Evolutionary conservation across 2,797 vertebrate genomes (phyloP).

Genomic region (Argya squamiceps): DNA sequence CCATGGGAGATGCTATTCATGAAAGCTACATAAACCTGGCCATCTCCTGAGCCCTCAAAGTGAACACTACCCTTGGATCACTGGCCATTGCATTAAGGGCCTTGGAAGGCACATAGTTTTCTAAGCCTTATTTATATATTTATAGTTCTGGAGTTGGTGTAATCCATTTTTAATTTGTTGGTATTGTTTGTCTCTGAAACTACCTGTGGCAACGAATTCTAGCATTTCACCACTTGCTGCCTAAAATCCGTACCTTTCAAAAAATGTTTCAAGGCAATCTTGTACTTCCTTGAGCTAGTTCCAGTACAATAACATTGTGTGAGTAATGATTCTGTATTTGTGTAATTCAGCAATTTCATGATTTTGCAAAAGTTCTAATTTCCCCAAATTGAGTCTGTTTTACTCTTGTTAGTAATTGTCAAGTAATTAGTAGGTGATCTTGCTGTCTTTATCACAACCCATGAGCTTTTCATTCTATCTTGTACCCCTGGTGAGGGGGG

Average conservation of each 20-base stretch:
- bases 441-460: not conserved
- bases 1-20: not conserved
- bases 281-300: not conserved
- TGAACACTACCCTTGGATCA: accelerated
- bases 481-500: not conserved
- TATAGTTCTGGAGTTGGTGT: not conserved
- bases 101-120: not conserved
- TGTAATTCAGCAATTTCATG: not conserved
- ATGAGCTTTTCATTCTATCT: not conserved
- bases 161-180: not conserved
- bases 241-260: not conserved
- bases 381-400: not conserved
- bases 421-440: not conserved
- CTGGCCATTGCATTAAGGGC: not conserved
- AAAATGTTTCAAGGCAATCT: not conserved
- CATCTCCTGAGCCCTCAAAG: not conserved
- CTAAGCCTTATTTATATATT: not conserved
- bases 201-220: not conserved
- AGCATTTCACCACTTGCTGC: not conserved
- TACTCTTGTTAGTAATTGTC: not conserved
- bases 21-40: not conserved
- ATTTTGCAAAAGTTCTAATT: not conserved
- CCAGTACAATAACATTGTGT: not conserved
- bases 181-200: not conserved
- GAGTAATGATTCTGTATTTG: not conserved